Evolutionary conservation across 2,113 vertebrate genomes (phyloP).

Genomic region (Columba janthina): DNA sequence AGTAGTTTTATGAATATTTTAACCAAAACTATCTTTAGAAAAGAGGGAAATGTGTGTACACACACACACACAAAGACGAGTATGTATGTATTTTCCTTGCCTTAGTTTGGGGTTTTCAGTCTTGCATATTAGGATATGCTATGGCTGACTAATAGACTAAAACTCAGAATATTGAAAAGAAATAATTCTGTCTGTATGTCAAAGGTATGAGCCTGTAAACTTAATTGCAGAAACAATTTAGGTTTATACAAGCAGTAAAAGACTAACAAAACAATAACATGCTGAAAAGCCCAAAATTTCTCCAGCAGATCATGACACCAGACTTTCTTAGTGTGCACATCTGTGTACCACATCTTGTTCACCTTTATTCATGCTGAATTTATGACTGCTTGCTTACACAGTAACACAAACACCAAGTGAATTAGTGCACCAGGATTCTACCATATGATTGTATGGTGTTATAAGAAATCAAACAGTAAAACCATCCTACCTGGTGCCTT

Average conservation of each 20-base stretch:
- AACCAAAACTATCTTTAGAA: background rate
- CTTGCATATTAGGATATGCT: background rate
- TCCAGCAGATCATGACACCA: background rate
- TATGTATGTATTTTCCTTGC: background rate
- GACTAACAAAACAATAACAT: background rate
- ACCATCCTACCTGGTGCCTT: background rate
- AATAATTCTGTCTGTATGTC: background rate
- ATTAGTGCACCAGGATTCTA: background rate
- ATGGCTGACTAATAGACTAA: background rate
- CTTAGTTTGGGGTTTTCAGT: background rate
- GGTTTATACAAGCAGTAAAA: background rate
- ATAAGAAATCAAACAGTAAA: background rate
- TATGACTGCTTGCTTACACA: background rate
- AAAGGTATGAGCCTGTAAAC: background rate
- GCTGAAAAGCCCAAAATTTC: background rate
- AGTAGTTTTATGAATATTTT: background rate
- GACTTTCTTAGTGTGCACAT: background rate
- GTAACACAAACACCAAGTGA: background rate
- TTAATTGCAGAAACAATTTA: background rate
- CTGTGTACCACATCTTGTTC: background rate
- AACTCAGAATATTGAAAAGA: background rate
- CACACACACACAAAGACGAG: background rate
- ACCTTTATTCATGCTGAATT: background rate
- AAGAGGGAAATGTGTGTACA: background rate
- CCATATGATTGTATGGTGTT: background rate